phyloP scores from a whole-genome alignment of 2,797 vertebrate genomes.

The Poecilia gillii region DNA sequence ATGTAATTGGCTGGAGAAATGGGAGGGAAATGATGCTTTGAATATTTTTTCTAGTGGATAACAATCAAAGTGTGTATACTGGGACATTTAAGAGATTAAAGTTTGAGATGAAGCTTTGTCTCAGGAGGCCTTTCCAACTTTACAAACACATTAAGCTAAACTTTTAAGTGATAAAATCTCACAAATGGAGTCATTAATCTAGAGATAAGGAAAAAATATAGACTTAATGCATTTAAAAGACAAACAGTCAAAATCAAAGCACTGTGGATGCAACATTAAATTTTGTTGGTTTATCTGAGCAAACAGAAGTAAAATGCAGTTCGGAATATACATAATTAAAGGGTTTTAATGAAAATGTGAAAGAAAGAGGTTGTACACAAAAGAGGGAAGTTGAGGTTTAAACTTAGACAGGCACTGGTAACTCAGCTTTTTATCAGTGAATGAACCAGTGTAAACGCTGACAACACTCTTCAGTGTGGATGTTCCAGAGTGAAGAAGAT shows the following conservation, averaged over 20 bases:
- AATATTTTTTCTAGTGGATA: not conserved
- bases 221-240: not conserved
- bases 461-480: not conserved
- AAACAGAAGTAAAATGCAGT: not conserved
- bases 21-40: conserved; percentile 16
- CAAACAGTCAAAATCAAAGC: not conserved
- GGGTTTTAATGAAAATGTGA: not conserved
- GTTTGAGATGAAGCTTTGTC: not conserved
- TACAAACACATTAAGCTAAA: not conserved
- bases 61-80: not conserved
- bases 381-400: not conserved
- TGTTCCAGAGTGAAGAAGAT: not conserved
- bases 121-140: not conserved
- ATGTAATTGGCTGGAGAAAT: conserved; percentile 87
- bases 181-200: not conserved
- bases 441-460: not conserved
- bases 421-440: not conserved
- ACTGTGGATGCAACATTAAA: not conserved
- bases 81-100: not conserved
- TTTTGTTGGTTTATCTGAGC: not conserved
- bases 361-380: not conserved
- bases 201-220: not conserved
- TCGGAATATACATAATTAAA: not conserved
- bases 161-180: not conserved
- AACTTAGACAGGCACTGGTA: not conserved